Percentiles rank a stretch among this genome's conserved stretches.
phyloP scores from a whole-genome alignment of 1,140 invertebrate genomes.

The Oppia nitens region DNA sequence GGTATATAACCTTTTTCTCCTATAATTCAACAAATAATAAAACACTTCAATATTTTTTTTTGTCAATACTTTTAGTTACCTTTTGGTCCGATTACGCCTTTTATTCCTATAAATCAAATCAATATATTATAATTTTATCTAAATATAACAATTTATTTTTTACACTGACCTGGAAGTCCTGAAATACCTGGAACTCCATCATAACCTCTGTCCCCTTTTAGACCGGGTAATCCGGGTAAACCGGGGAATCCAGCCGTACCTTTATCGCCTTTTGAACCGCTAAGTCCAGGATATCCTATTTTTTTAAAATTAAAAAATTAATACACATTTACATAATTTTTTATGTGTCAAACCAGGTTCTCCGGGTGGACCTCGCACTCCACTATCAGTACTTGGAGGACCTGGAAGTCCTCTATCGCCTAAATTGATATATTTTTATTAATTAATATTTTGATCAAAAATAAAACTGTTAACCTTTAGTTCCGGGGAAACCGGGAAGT shows the following conservation, averaged over 20 bases:
- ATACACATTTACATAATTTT: neutral
- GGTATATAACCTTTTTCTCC: neutral
- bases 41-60: too few relatives aligned
- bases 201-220: slow-evolving; percentile 18
- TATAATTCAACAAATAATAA: neutral
- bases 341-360: slow-evolving; percentile 21
- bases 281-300: slow-evolving; percentile 19
- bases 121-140: neutral
- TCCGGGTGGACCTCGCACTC: slow-evolving; percentile 28
- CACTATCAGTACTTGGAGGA: neutral
- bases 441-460: neutral
- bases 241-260: slow-evolving; percentile 19
- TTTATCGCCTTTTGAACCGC: slow-evolving; percentile 22
- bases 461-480: slow-evolving; percentile 23
- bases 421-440: neutral
- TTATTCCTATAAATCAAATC: neutral
- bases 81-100: neutral
- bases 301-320: neutral
- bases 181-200: slow-evolving; percentile 12
- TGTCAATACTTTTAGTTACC: neutral
- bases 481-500: slow-evolving; percentile 28
- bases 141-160: neutral
- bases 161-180: neutral
- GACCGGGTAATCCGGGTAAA: slow-evolving; percentile 19
- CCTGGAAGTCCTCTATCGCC: neutral